A percentile compares a stretch with the other conserved stretches of the same genome.
Evolutionary conservation across 2,797 vertebrate species (phyloP).

Genomic region (Holocentrus rufus): DNA sequence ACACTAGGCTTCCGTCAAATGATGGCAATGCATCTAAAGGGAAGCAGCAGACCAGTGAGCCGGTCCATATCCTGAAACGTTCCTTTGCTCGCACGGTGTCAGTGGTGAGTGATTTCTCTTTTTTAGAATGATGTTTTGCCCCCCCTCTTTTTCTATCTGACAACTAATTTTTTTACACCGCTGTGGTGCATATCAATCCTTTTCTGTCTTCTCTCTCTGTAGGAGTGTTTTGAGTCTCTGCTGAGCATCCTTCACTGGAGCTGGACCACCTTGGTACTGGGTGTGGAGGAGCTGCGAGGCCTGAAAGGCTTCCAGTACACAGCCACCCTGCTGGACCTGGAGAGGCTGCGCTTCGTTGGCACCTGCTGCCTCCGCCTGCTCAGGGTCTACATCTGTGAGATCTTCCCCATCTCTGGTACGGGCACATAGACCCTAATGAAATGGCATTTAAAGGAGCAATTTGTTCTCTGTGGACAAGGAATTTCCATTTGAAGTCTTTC

Average conservation of each 20-base stretch:
- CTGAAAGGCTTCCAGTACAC: constrained; percentile 98
- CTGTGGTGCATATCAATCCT: too few species aligned
- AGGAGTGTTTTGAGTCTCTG: constrained; percentile 99
- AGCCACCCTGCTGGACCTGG: constrained; percentile 95
- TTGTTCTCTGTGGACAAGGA: neutral
- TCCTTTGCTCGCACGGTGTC: constrained; percentile 98
- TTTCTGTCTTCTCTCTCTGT: constrained; percentile 18
- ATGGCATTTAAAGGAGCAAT: neutral
- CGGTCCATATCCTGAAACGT: constrained; percentile 96
- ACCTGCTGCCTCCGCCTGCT: constrained; percentile 95
- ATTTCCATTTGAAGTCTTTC: neutral
- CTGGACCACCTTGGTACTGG: constrained; percentile 97
- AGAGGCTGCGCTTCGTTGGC: constrained; percentile 95
- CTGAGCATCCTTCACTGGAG: constrained; percentile 98
- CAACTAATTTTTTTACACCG: too few species aligned
- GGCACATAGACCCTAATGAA: constrained; percentile 2
- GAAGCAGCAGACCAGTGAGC: constrained; percentile 97
- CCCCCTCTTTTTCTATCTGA: neutral
- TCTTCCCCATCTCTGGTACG: constrained; percentile 97
- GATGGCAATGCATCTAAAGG: constrained; percentile 97
- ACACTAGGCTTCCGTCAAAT: constrained; percentile 92
- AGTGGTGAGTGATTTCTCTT: constrained; percentile 82
- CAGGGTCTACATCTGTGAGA: constrained; percentile 98
- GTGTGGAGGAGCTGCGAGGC: constrained; percentile 96
- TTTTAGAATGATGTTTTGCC: neutral